Evolutionary conservation across 2,888 invertebrate species (phyloP).

Genomic region (Habrosyne pyritoides): DNA sequence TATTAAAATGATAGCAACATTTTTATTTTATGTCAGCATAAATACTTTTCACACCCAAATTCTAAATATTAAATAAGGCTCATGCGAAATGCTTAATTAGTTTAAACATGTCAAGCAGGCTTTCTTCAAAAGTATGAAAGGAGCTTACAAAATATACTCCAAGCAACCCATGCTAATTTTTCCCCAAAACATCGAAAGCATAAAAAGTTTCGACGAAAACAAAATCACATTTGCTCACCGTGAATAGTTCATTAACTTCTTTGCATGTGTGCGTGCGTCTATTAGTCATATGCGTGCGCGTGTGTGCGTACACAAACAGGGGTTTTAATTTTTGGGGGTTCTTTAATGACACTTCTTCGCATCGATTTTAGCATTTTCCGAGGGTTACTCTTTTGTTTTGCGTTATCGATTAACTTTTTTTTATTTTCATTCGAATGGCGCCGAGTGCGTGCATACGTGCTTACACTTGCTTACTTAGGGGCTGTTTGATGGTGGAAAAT

Average conservation of each 20-base stretch:
- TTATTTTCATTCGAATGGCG: slow-evolving; percentile 60
- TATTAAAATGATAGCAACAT: no score
- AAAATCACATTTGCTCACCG: slow-evolving; percentile 40
- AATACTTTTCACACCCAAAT: no score
- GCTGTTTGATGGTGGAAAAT: slow-evolving; percentile 27
- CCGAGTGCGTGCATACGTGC: slow-evolving; percentile 53
- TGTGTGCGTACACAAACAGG: slow-evolving; percentile 59
- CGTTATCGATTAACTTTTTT: slow-evolving; percentile 63
- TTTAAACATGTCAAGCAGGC: no score
- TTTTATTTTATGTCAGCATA: no score
- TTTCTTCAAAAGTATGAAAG: no score
- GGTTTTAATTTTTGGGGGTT: slow-evolving; percentile 82
- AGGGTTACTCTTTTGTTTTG: slow-evolving; percentile 81
- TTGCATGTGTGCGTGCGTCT: slow-evolving; percentile 53
- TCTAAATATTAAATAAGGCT: no score
- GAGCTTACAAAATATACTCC: no score
- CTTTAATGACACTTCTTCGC: slow-evolving; percentile 82
- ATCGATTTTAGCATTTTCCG: slow-evolving; percentile 79
- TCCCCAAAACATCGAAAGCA: slow-evolving; percentile 6
- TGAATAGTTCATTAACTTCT: slow-evolving; percentile 57
- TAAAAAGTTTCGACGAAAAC: slow-evolving; percentile 18
- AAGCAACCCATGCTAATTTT: not conserved
- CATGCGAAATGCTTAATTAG: no score
- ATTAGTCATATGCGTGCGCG: slow-evolving; percentile 58
- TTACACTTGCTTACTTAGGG: slow-evolving; percentile 43